Conservation (phyloP, 2,797 vertebrate genomes). For the Mus caroli region DNA sequence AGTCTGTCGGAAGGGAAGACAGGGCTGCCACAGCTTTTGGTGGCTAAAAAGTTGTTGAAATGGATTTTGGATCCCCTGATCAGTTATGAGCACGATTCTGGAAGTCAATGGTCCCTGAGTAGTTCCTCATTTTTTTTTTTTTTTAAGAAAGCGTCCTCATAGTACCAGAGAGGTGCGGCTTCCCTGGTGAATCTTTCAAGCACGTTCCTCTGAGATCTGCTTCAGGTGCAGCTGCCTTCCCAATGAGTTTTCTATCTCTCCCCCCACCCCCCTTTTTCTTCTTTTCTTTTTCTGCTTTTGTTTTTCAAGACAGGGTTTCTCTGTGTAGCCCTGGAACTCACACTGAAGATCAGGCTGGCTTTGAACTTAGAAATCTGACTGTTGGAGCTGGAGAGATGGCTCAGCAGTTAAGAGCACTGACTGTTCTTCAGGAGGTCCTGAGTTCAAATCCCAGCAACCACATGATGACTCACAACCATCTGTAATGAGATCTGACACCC, state of each 20-base stretch:
- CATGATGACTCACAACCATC: no score
- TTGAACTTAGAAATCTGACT: neutral
- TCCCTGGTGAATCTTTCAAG: neutral
- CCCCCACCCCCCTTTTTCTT: neutral
- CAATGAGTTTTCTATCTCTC: neutral
- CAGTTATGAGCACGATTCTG: neutral
- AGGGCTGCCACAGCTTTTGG: neutral
- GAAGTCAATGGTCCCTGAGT: neutral
- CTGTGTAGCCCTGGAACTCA: neutral
- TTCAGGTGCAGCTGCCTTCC: neutral
- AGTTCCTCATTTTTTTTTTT: neutral
- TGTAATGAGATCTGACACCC: no score
- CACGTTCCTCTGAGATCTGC: neutral
- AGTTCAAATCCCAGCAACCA: no score
- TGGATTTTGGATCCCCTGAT: neutral
- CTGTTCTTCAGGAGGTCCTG: no score
- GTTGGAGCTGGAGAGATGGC: no score
- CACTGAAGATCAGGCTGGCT: neutral
- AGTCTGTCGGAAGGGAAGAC: neutral
- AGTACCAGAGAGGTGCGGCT: neutral
- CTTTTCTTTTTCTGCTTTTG: neutral
- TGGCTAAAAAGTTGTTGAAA: neutral
- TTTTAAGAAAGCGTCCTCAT: neutral
- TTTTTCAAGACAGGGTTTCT: neutral
- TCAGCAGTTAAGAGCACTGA: no score